Percentiles rank a stretch among this genome's conserved stretches.
phyloP scores from a whole-genome alignment of 2,113 vertebrate species.

The Tricholaema leucomelas region DNA sequence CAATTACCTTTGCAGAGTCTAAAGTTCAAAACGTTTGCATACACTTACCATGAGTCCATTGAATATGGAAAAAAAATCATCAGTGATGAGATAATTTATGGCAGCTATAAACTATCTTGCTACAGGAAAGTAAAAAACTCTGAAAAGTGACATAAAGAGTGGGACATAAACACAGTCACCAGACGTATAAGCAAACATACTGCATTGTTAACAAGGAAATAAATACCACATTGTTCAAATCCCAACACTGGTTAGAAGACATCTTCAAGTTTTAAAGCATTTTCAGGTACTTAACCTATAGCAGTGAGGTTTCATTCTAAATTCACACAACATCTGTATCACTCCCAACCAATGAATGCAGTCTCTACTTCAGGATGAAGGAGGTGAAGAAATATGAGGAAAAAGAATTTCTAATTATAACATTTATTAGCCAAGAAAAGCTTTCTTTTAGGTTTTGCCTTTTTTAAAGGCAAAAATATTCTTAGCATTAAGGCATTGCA shows the following conservation, averaged over 20 bases:
- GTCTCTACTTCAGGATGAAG: background rate
- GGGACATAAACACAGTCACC: background rate
- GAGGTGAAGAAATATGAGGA: background rate
- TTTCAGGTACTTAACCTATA: background rate
- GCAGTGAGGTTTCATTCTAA: background rate
- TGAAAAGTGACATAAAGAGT: background rate
- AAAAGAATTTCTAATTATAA: background rate
- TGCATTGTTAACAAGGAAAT: background rate
- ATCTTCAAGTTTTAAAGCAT: background rate
- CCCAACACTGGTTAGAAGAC: background rate
- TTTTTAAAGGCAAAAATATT: background rate
- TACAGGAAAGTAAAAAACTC: background rate
- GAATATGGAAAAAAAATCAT: background rate
- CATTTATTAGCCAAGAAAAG: background rate
- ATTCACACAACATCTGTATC: background rate
- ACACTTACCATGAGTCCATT: background rate
- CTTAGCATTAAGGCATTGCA: background rate
- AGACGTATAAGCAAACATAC: background rate
- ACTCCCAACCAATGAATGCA: background rate
- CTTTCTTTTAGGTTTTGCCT: background rate
- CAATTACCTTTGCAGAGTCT: background rate
- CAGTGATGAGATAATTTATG: background rate
- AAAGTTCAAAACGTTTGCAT: slow-evolving; percentile 18
- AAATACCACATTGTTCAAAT: background rate
- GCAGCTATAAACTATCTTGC: background rate